Base-by-base conservation (phyloP, 2,888 invertebrate genomes). In the Dryocosmus kuriphilus region DNA sequence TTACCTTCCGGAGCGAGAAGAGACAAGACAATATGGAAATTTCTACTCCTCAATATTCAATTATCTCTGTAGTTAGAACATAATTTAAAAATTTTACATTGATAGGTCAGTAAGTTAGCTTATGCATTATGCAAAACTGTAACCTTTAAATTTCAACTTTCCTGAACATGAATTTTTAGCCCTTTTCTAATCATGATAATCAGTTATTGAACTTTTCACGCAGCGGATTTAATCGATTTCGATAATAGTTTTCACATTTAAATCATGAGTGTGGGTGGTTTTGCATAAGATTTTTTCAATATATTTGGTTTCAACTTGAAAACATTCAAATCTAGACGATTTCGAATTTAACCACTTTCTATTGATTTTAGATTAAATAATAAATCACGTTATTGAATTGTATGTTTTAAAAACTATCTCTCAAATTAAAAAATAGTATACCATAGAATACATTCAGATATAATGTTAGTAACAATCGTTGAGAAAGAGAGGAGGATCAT, bases 401-500 rank as follows among this genome's bases (percentile, higher is more conserved):
- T 22, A n/a, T 6, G 22, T 57, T 57, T 57, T 16, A 4, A 46
- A 24, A 24, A 24, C 8, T 57, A 24, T 22, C 24, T 57, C 1
- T 57, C 8, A 57, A 57, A 60, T 60, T 24, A 16, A 60, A 22
- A 14, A 60, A 60, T 9, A 14, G 3, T 24, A 3, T 14, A 6
- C 16, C 27, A 16, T 60, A 27, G 11, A 60, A 60, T 60, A 30
- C 1, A 24, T 27, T 30, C 9, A 6, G 11, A 60, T 16, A 27
- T 1, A 60, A 60, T 22, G 46, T 6, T 61, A n/a, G 60, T 24
- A 55, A 77, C 27, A 73, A 38, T n/a, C 60, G 32, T 22, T 27
- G 60, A 24, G 67, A 67, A 78, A 35, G 38, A 60, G 75, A 78
- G 51, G 38, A 60, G 51, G 65, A n/a, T n/a, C n/a, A n/a, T n/a